Evolutionary conservation across 2,797 vertebrate genomes (phyloP), one percentile per base, ranked within the genome.

Genomic region (Phataginus tetradactyla): DNA sequence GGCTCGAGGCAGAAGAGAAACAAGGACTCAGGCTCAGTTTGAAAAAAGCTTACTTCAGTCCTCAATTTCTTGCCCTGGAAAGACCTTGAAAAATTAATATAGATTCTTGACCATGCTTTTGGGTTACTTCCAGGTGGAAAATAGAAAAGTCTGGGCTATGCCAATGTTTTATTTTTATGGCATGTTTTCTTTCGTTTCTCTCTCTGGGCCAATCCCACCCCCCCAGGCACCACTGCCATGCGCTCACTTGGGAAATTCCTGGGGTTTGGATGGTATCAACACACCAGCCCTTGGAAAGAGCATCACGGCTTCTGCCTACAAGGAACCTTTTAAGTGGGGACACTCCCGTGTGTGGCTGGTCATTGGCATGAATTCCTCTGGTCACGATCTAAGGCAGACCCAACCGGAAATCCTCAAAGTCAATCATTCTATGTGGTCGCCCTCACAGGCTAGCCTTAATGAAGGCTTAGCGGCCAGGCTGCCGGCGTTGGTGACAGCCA

Each of bases 401-500:
- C n/a, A 0, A 1, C 71, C 59, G 74, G 90, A 83, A 83, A 68
- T 72, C 69, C 72, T 86, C 66, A 0, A 27, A 20, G 14, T 7
- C 42, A 29, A 18, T 12, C 3, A 34, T 59, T 86, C 57, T 34
- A 3, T 9, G 11, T 64, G 64, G 15, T n/a, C 80, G 21, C 34
- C 71, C 77, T 64, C 37, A 49, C 34, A 42, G 8, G 45, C 64
- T 45, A 8, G 14, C 20, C 32, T 29, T 32, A 64, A 45, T 37
- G 57, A 18, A 75, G 83, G 1, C 57, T 55, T 4, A 72, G 32
- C 4, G 57, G n/a, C 3, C 6, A 27, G 42, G 29, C 49, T 14
- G 49, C 37, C 78, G 23, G 0, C 8, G 27, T 15, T 63, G 66
- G 32, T 18, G 15, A 34, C 4, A 34, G 63, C 61, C 4, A 0